These are phyloP conservation scores for Magallana ariakensis DNA, from an alignment of 1,140 invertebrate genomes.

Conservation along the genomic window DNA sequence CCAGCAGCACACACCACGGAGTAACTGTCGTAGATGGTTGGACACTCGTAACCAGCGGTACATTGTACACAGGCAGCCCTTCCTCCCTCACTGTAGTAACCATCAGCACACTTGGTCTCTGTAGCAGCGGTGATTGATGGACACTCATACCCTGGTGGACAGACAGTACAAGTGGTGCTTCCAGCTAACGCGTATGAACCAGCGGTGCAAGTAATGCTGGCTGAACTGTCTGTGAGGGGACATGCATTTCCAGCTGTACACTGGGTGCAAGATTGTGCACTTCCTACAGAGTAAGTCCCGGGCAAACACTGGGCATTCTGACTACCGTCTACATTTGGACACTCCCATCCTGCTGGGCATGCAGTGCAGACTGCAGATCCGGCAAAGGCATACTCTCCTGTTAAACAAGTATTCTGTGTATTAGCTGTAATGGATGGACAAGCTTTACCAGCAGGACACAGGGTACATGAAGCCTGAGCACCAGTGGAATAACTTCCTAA, in stretches of 20 bases:
- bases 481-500: constrained; percentile 74
- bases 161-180: constrained; percentile 69
- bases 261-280: constrained; percentile 65
- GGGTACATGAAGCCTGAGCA: constrained; percentile 62
- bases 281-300: constrained; percentile 65
- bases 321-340: constrained; percentile 69
- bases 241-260: constrained; percentile 74
- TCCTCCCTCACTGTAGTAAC: constrained; percentile 69
- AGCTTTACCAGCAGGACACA: constrained; percentile 69
- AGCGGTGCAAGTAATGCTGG: constrained; percentile 62
- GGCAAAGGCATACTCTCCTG: constrained; percentile 63
- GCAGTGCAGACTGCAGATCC: constrained; percentile 61
- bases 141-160: constrained; percentile 76
- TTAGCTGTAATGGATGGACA: constrained; percentile 62
- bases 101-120: constrained; percentile 65
- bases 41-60: constrained; percentile 75
- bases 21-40: constrained; percentile 65
- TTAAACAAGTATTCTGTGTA: constrained; percentile 56
- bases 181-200: constrained; percentile 65
- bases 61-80: constrained; percentile 68
- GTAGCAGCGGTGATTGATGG: constrained; percentile 61
- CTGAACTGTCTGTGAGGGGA: constrained; percentile 65
- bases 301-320: constrained; percentile 66
- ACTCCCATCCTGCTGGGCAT: constrained; percentile 68
- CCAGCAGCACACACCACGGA: constrained; percentile 68